Evolutionary conservation across 2,797 vertebrate genomes (phyloP).

Genomic region (Eulemur coronatus): DNA sequence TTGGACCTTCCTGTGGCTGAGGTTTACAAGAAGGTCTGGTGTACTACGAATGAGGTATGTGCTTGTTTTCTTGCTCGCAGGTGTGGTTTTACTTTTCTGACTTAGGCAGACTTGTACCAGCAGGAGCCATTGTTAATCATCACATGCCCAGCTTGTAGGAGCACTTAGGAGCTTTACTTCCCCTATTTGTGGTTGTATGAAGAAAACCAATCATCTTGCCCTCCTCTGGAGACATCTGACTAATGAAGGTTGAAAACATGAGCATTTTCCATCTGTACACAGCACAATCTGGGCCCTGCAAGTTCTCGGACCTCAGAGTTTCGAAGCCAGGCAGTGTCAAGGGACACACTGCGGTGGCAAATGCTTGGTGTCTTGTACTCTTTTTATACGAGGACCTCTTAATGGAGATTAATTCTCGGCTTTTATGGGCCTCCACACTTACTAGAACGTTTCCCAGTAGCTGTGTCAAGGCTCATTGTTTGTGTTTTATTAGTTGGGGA

Average conservation of each 20-base stretch:
- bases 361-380: not conserved
- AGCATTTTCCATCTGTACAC: not conserved
- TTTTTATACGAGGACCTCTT: accelerated
- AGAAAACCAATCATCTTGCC: not conserved
- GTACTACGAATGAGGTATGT: slow-evolving; percentile 96
- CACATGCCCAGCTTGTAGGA: not conserved
- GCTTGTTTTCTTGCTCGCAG: not conserved
- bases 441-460: not conserved
- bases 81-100: not conserved
- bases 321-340: not conserved
- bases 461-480: not conserved
- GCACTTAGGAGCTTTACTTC: not conserved
- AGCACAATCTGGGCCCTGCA: not conserved
- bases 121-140: not conserved
- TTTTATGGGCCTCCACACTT: not conserved
- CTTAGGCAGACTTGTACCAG: not conserved
- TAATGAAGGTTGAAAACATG: not conserved
- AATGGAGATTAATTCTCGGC: not conserved
- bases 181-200: not conserved
- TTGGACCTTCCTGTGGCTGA: slow-evolving; percentile 97
- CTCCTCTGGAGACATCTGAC: not conserved
- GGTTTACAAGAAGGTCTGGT: slow-evolving; percentile 99
- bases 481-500: not conserved
- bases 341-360: not conserved
- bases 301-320: not conserved